Conservation (phyloP, 2,113 vertebrate genomes). For the Globicephala melas region DNA sequence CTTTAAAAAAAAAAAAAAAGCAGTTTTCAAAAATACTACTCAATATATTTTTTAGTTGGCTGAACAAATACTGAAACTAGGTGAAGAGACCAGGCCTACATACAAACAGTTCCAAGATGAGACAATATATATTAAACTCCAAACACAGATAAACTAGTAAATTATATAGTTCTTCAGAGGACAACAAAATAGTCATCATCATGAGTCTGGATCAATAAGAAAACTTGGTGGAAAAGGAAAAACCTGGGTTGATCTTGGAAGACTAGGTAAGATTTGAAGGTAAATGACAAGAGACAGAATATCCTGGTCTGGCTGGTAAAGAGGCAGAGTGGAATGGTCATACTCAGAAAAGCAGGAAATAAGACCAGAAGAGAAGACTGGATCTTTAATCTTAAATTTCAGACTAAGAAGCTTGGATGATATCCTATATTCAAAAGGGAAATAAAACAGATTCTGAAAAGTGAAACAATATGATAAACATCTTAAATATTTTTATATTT, state of each 20-base stretch:
- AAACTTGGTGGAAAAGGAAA: not conserved
- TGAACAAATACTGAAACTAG: not conserved
- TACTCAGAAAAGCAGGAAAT: not conserved
- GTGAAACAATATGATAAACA: not conserved
- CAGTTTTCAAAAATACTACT: not conserved
- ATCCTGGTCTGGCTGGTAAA: not conserved
- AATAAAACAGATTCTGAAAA: not conserved
- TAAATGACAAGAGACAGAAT: not conserved
- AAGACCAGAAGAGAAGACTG: not conserved
- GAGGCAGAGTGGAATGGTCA: not conserved
- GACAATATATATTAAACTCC: not conserved
- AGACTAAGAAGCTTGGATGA: not conserved
- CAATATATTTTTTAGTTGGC: not conserved
- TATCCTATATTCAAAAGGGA: not conserved
- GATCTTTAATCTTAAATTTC: not conserved
- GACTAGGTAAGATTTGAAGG: not conserved
- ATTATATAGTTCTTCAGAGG: not conserved
- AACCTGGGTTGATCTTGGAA: not conserved
- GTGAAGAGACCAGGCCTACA: not conserved
- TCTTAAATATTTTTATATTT: not conserved
- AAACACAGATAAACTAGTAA: not conserved
- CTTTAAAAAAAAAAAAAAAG: not conserved
- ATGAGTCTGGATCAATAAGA: not conserved
- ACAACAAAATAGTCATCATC: not conserved
- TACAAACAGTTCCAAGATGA: conserved; percentile 12